Conservation (phyloP, 2,888 invertebrate genomes). For the Disparrhopalites patrizii region DNA sequence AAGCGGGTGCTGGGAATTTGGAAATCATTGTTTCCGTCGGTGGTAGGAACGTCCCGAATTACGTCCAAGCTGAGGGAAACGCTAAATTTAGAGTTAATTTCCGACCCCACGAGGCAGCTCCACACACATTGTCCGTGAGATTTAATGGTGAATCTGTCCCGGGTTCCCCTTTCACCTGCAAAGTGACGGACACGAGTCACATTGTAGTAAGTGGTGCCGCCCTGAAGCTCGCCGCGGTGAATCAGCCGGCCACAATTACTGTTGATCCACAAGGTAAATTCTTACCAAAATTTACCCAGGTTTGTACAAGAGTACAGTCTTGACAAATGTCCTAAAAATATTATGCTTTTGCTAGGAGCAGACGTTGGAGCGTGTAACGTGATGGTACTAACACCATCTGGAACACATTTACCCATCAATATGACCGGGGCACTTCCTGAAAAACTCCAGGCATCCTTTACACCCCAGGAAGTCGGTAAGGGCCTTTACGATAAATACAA, state of each 20-base stretch:
- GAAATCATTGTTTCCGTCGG: slow-evolving; percentile 97
- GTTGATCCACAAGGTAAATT: slow-evolving; percentile 56
- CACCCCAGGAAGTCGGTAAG: slow-evolving; percentile 70
- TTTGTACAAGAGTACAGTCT: background rate
- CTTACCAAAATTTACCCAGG: background rate
- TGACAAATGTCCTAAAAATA: slow-evolving; percentile 1
- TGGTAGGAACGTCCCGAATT: slow-evolving; percentile 95
- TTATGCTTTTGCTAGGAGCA: slow-evolving; percentile 43
- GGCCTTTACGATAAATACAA: slow-evolving; percentile 10
- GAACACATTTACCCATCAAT: slow-evolving; percentile 70
- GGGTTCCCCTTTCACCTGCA: slow-evolving; percentile 92
- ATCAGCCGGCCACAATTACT: slow-evolving; percentile 60
- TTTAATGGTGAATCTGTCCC: slow-evolving; percentile 66
- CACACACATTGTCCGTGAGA: slow-evolving; percentile 84
- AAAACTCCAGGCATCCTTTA: slow-evolving; percentile 72
- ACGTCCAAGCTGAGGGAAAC: slow-evolving; percentile 95
- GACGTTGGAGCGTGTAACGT: slow-evolving; percentile 54
- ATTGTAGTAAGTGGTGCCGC: slow-evolving; percentile 64
- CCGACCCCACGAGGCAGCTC: slow-evolving; percentile 88
- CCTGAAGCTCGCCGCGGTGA: slow-evolving; percentile 66
- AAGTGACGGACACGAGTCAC: slow-evolving; percentile 67
- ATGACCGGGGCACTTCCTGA: slow-evolving; percentile 60
- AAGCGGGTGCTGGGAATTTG: slow-evolving; percentile 85
- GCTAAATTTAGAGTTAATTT: slow-evolving; percentile 92
- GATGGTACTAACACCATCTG: slow-evolving; percentile 77